These are phyloP conservation scores for Passer montanus DNA, from an alignment of 2,113 vertebrate genomes.

Conservation along the genomic window DNA sequence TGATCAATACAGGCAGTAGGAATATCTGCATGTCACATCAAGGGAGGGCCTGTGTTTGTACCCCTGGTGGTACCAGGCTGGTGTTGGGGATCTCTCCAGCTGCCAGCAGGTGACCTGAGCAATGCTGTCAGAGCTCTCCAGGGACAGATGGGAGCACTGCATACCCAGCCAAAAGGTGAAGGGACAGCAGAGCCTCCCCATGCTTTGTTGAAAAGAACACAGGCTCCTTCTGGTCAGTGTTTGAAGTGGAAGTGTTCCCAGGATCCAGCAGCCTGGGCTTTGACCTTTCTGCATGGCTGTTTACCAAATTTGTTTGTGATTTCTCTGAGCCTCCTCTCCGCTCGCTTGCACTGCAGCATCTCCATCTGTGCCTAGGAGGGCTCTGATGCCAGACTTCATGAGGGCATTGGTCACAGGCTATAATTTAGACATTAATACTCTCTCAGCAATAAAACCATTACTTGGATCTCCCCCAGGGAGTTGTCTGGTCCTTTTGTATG, in stretches of 20 bases:
- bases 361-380: neutral
- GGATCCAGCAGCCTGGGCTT: neutral
- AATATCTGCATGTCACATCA: neutral
- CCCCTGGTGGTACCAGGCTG: rapidly evolving
- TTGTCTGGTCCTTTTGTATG: neutral
- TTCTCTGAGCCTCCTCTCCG: neutral
- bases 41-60: neutral
- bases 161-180: neutral
- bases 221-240: neutral
- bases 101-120: neutral
- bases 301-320: neutral
- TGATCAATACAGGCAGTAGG: neutral
- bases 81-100: neutral
- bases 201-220: neutral
- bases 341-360: neutral
- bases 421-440: neutral
- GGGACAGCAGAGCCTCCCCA: neutral
- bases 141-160: neutral
- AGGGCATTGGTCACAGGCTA: neutral
- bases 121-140: neutral
- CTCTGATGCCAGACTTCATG: neutral
- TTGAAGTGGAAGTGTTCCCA: neutral
- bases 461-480: neutral
- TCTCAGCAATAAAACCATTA: neutral
- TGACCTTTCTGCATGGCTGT: neutral